Conservation (phyloP, 2,113 vertebrate genomes). For the Syrmaticus mikado region DNA sequence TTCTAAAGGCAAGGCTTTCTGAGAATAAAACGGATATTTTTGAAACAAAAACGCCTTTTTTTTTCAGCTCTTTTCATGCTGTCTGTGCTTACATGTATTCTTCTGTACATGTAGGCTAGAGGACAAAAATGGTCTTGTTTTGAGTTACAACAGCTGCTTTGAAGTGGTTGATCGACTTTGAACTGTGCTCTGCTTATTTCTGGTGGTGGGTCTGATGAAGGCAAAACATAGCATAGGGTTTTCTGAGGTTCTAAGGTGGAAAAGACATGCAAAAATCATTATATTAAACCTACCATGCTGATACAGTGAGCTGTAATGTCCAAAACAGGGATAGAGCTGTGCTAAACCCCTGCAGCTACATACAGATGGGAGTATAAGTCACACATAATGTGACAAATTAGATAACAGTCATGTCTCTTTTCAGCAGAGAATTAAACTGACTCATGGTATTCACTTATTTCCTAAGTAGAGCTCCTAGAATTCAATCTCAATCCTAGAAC, state of each 20-base stretch:
- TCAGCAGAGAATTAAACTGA: constrained; percentile 24
- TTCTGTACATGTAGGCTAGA: not conserved
- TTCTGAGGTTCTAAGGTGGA: not conserved
- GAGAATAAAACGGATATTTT: not conserved
- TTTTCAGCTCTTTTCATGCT: not conserved
- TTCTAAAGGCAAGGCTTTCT: not conserved
- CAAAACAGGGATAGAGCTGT: not conserved
- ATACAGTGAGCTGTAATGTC: not conserved
- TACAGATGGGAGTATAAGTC: not conserved
- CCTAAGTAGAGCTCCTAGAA: not conserved
- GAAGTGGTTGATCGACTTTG: fast-evolving
- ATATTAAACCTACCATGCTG: not conserved
- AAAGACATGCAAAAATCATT: not conserved
- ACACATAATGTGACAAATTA: constrained; percentile 19
- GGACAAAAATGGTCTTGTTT: not conserved
- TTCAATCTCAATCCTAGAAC: not conserved
- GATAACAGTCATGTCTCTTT: not conserved
- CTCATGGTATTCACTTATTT: not conserved
- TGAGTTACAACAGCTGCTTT: not conserved
- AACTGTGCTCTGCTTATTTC: not conserved
- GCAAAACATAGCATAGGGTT: not conserved
- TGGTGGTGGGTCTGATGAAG: not conserved
- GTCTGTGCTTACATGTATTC: fast-evolving
- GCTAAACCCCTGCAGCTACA: not conserved
- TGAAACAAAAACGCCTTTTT: not conserved